Base-by-base conservation (phyloP, 2,888 invertebrate genomes). In the Pseudococcus jackbeardsleyi region DNA sequence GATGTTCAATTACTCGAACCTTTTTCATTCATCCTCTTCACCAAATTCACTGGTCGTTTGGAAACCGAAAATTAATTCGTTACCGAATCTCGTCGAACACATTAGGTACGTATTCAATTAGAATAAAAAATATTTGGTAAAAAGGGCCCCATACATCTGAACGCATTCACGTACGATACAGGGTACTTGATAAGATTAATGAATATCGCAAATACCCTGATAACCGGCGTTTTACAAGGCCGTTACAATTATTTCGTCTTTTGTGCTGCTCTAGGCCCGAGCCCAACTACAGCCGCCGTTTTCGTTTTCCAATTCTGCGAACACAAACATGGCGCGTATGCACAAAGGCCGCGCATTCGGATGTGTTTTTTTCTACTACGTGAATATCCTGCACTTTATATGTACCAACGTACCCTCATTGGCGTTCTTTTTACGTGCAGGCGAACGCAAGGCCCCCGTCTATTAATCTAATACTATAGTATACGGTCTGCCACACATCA, bases 401-500 rank as follows among this genome's bases (percentile, higher is more conserved):
- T 50, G 48, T 15, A 54, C 54, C 17, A 54, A 68, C 26, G 26
- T 68, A 77, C 77, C 42, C 77, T 77, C 77, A 77, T 77, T 17
- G 33, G 26, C n/a, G 42, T 77, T 77, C n/a, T 77, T 77, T 77
- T 42, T 17, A n/a, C 39, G 42, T 77, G 39, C 77, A 42, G 77
- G 68, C 68, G 26, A 26, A 22, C 42, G 12, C 68, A 22, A n/a
- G 12, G 12, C 68, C 68, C 22, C 68, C 77, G n/a, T 77, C 77
- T 77, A 42, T 17, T 77, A 33, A 77, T 77, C 77, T 77, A 77
- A 77, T 77, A 17, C 68, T 77, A 72, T 15, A 39, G 54, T 54
- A 15, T 39, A 77, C 77, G 77, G 77, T 77, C 77, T 77, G 42
- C 77, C 77, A 77, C 77, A 77, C 77, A 77, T 77, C 77, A 77